A percentile compares a stretch with the other conserved stretches of the same genome.
phyloP scores from a whole-genome alignment of 2,888 invertebrate genomes.

The Selenia dentaria region DNA sequence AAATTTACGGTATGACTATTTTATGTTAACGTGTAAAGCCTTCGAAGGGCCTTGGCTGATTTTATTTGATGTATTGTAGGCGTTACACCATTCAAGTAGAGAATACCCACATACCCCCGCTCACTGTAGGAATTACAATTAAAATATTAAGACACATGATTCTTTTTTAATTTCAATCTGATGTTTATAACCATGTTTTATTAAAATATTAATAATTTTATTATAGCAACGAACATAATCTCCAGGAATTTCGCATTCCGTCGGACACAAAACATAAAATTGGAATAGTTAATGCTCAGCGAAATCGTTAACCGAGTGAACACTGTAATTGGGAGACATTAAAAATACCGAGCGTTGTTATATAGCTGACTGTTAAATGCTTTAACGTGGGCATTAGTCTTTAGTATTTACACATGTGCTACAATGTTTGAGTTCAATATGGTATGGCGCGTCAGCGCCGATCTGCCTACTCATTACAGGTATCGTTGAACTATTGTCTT shows the following conservation, averaged over 20 bases:
- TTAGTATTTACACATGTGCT: conserved; percentile 69
- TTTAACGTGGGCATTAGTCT: conserved; percentile 76
- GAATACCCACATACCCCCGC: too few species aligned
- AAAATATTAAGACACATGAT: too few species aligned
- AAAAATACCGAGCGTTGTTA: conserved; percentile 76
- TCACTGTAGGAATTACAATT: too few species aligned
- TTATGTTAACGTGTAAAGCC: conserved; percentile 8
- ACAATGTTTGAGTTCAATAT: conserved; percentile 60
- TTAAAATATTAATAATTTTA: conserved; percentile 14
- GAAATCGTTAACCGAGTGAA: conserved; percentile 79
- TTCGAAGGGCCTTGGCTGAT: too few species aligned
- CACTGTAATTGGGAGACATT: conserved; percentile 82
- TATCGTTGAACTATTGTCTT: conserved; percentile 41
- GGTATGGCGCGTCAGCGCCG: conserved; percentile 28
- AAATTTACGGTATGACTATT: conserved; percentile 12
- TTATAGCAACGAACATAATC: conserved; percentile 24
- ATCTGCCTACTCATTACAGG: conserved; percentile 40
- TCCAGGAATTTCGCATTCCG: conserved; percentile 65
- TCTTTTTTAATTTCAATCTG: not conserved
- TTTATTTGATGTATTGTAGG: too few species aligned
- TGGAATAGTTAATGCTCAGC: conserved; percentile 79
- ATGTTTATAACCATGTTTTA: conserved; percentile 2
- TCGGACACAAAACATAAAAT: conserved; percentile 73
- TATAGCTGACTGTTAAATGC: conserved; percentile 78
- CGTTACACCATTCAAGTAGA: too few species aligned